Evolutionary conservation across 2,888 invertebrate species (phyloP), one percentile per base, ranked within the genome.

Genomic region (Tenthredo scrophulariae): DNA sequence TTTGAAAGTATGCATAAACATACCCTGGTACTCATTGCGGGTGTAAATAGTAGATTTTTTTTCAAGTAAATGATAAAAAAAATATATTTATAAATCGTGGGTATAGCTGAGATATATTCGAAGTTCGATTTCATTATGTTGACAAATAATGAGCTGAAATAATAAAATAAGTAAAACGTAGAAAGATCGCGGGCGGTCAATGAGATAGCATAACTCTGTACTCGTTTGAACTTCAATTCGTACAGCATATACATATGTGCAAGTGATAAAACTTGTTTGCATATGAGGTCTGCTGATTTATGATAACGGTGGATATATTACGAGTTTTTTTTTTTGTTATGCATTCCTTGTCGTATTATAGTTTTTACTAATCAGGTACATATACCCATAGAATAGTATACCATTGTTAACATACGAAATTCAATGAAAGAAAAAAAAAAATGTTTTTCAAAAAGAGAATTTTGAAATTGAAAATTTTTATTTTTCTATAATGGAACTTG

Each of bases 181-280:
- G 62, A 62, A 62, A 62, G 62, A 26, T 22, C 3, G 26, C 1
- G 26, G 2, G 62, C 62, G 62, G 62, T 62, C 62, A 62, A 26
- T 22, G 62, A 26, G 62, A 54, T 54, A 50, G 18, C 13, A 46
- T 54, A n/a, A 4, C 7, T 18, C n/a, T 2, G n/a, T 40, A 37
- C 10, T 43, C 7, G 72, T 40, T 74, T 37, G 9, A 40, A 40
- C 40, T 72, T 72, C 10, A 72, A 72, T 72, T 72, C 29, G 29
- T 26, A 13, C 5, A 67, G 33, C 40, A 43, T 43, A 43, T 43
- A 72, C n/a, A 40, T 65, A 15, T 26, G 40, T n/a, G 40, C 40
- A 74, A 74, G n/a, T 22, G 72, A 74, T 74, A 74, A 43, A 74
- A 74, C 72, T 43, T 43, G 72, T 74, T 74, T 74, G 43, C 43